Evolutionary conservation across 2,888 invertebrate genomes (phyloP).

Genomic region (Aspidiotus destructor): DNA sequence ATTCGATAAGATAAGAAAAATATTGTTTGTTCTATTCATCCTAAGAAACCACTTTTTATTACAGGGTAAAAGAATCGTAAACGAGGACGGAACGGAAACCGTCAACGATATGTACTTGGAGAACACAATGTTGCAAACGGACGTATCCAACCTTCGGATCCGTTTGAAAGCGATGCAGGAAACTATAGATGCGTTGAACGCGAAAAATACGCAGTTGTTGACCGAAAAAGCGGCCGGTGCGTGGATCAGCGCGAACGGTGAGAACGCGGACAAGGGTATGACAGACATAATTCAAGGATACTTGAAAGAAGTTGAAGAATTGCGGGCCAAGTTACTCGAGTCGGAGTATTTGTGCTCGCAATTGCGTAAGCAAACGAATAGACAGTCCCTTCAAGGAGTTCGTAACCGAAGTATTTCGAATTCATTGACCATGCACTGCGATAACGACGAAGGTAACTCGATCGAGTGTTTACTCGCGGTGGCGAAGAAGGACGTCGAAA

Average conservation of each 20-base stretch:
- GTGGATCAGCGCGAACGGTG: constrained; percentile 41
- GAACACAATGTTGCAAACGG: constrained; percentile 81
- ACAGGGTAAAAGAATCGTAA: constrained; percentile 76
- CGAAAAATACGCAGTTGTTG: constrained; percentile 68
- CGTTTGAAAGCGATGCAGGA: constrained; percentile 91
- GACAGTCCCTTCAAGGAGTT: constrained; percentile 18
- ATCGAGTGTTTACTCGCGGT: constrained; percentile 26
- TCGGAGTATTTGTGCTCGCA: constrained; percentile 70
- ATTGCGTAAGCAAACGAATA: constrained; percentile 45
- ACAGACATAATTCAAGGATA: constrained; percentile 69
- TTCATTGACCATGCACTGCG: constrained; percentile 20
- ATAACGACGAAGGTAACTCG: constrained; percentile 22
- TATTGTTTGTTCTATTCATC: too few species aligned
- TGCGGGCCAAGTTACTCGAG: constrained; percentile 79
- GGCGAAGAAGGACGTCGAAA: constrained; percentile 26
- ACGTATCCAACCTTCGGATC: constrained; percentile 75
- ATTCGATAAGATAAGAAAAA: too few species aligned
- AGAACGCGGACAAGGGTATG: constrained; percentile 44
- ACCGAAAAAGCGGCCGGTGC: constrained; percentile 56
- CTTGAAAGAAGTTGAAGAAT: constrained; percentile 80
- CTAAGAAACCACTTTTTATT: constrained; percentile 30
- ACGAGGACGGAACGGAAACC: constrained; percentile 74
- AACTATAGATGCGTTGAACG: constrained; percentile 76
- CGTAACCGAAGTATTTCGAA: constrained; percentile 21
- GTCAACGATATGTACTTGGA: constrained; percentile 94